Percentiles rank a stretch among this genome's conserved stretches.
These are phyloP conservation scores for Scaptomyza montana DNA, from an alignment of 1,140 invertebrate genomes.

Conservation along the genomic window DNA sequence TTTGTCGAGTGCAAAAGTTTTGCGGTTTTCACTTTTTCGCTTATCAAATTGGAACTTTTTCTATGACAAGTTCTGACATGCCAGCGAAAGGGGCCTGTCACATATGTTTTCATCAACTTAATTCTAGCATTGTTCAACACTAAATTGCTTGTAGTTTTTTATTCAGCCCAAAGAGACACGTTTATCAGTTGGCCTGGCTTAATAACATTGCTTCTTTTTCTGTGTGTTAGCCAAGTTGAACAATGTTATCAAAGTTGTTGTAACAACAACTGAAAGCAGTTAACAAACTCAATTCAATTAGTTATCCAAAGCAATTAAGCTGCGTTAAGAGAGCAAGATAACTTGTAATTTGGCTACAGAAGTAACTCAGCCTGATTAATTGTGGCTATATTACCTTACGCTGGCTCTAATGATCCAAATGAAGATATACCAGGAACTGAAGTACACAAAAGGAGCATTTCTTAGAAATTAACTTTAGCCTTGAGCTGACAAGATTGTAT, in stretches of 20 bases:
- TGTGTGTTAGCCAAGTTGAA: not conserved
- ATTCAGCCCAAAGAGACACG: conserved; percentile 16
- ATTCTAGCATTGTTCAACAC: conserved; percentile 16
- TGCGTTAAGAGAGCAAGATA: conserved; percentile 24
- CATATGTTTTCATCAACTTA: conserved; percentile 23
- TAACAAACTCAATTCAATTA: conserved; percentile 50
- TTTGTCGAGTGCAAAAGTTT: conserved; percentile 37
- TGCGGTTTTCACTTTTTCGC: conserved; percentile 17
- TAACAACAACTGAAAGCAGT: not conserved
- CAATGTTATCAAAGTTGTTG: conserved; percentile 35
- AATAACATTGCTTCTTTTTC: conserved; percentile 34
- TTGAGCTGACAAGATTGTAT: too few species aligned
- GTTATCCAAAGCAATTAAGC: conserved; percentile 36
- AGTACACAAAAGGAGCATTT: too few species aligned
- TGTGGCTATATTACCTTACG: conserved; percentile 46
- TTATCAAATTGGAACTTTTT: conserved; percentile 30
- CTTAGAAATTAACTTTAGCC: too few species aligned
- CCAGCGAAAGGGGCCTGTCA: conserved; percentile 10
- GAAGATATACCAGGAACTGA: not conserved
- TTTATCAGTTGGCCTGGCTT: conserved; percentile 17
- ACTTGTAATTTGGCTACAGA: conserved; percentile 18
- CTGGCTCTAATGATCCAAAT: conserved; percentile 37
- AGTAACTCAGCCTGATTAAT: conserved; percentile 42
- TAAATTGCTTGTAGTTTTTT: conserved; percentile 18
- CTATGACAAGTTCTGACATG: not conserved